Base-by-base conservation (phyloP, 2,888 invertebrate genomes). In the Drosophila anomelani region DNA sequence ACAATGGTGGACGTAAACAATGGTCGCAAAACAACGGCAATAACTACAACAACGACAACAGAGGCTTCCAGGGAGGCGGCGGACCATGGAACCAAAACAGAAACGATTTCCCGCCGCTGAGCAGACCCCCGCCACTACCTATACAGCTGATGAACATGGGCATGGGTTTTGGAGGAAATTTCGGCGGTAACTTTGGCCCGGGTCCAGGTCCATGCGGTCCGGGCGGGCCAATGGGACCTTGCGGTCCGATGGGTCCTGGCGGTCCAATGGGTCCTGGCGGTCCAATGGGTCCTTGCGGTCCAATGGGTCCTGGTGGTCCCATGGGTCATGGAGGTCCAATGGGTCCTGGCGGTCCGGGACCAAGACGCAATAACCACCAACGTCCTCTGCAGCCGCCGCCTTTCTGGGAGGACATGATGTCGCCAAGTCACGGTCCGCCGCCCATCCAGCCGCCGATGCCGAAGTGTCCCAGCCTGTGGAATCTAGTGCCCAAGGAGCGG, bases 321-420 rank as follows among this genome's bases (percentile, higher is more conserved):
- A 46, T 46, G 46, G 26, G 46, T 23, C 44, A 23, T 23, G 13
- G 44, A 0, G 49, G 49, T 17, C 29, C 41, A 3, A 41, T n/a
- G 29, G 55, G 55, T 15, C 20, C 20, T 20, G 20, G 20, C 55
- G 69, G 71, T 1, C 61, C 66, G 9, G 69, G 69, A 4, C 71
- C 60, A 0, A 61, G 69, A 8, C 68, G 62, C 10, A 53, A 57
- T 38, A 34, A 39, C 13, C 70, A 67, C 1, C 69, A 77, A 17
- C 68, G 81, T 9, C 77, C 85, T 0, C 17, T 85, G 47, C 86
- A 88, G 38, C 87, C 88, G 26, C 85, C 85, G 1, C 88, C 87
- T 2, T 86, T 86, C 49, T 86, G 85, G 85, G 85, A 88, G 44
- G 85, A 86, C 39, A 81, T 86, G 87, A 84, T 84, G 79, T 77